Percentiles rank a stretch among this genome's conserved stretches.
phyloP scores from a whole-genome alignment of 2,113 vertebrate species.

The Antechinus flavipes region DNA sequence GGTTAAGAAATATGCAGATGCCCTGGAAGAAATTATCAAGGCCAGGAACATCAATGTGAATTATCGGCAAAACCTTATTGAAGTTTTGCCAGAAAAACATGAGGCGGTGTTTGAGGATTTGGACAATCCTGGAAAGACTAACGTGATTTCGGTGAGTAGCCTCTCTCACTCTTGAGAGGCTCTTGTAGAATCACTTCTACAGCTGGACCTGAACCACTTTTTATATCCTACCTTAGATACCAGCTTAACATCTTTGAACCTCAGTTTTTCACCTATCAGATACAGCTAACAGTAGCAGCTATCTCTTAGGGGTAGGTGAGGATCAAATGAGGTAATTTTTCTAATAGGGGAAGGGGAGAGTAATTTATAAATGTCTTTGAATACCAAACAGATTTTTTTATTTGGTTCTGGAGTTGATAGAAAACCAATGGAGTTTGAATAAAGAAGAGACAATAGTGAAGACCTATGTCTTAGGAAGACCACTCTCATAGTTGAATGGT shows the following conservation, averaged over 20 bases:
- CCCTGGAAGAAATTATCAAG: slow-evolving; percentile 91
- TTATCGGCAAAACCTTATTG: slow-evolving; percentile 90
- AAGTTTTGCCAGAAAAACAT: slow-evolving; percentile 93
- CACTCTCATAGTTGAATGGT: too few relatives aligned
- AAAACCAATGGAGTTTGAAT: too few relatives aligned
- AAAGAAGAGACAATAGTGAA: too few relatives aligned
- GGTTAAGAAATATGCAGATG: slow-evolving; percentile 95
- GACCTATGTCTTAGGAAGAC: too few relatives aligned
- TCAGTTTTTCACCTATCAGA: background rate
- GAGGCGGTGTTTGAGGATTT: slow-evolving; percentile 97
- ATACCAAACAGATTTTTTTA: too few relatives aligned
- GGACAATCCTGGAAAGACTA: slow-evolving; percentile 92
- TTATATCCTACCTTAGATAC: too few relatives aligned
- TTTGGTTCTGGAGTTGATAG: too few relatives aligned
- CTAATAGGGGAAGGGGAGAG: background rate
- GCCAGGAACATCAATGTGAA: slow-evolving; percentile 90
- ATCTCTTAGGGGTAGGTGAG: background rate
- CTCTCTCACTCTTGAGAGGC: background rate
- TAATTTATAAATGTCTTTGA: background rate
- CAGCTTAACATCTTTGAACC: background rate
- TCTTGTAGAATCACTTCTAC: background rate
- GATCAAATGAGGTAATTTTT: background rate
- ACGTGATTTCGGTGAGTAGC: slow-evolving; percentile 88
- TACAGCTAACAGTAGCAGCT: background rate
- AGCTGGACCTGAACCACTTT: background rate